phyloP scores from a whole-genome alignment of 2,888 invertebrate genomes.

The Microctonus brassicae region DNA sequence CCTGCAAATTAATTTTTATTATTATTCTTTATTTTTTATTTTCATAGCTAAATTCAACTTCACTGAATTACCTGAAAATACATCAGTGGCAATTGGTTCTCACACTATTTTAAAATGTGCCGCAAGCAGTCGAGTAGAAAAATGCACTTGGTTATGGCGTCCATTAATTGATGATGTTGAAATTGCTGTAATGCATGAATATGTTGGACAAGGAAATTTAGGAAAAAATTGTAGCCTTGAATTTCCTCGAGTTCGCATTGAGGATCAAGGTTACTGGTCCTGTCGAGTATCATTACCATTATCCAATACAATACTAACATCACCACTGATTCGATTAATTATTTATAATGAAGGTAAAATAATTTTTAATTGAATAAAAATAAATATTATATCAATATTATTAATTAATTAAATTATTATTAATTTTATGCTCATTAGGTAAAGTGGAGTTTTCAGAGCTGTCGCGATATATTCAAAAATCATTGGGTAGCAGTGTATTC shows the following conservation, averaged over 20 bases:
- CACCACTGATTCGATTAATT: conserved; percentile 57
- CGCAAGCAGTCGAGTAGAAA: conserved; percentile 61
- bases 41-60: conserved; percentile 62
- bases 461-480: conserved; percentile 66
- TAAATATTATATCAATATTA: neutral
- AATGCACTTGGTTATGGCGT: conserved; percentile 64
- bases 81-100: conserved; percentile 57
- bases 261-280: conserved; percentile 64
- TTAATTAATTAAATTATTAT: neutral
- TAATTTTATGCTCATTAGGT: conserved; percentile 51
- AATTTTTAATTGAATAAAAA: neutral
- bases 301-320: conserved; percentile 53
- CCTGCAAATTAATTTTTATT: conserved; percentile 3
- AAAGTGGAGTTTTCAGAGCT: conserved; percentile 65
- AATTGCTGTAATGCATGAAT: conserved; percentile 56
- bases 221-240: conserved; percentile 62
- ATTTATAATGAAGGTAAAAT: conserved; percentile 62
- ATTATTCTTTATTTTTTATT: neutral
- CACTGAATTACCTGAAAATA: conserved; percentile 60
- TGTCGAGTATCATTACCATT: conserved; percentile 61
- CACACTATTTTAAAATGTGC: conserved; percentile 59
- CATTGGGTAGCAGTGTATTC: conserved; percentile 62
- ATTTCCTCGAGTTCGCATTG: conserved; percentile 51
- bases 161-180: conserved; percentile 53
- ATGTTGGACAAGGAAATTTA: conserved; percentile 61